Base-by-base conservation (phyloP, 2,888 invertebrate genomes). In the Drosophila picticornis region DNA sequence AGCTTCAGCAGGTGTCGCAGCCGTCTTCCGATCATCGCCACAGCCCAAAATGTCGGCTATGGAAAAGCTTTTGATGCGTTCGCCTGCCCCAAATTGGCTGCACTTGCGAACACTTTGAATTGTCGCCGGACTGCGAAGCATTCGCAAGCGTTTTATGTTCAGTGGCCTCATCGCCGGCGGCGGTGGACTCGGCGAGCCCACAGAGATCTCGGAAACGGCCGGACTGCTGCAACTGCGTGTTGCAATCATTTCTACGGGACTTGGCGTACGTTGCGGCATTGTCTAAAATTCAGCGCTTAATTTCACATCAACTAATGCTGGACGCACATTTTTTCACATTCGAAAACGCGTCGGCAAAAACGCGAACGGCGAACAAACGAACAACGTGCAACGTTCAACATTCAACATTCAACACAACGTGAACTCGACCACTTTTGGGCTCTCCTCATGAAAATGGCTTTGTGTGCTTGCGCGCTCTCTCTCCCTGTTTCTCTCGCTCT, bases 61-160 rank as follows among this genome's bases (percentile, higher is more conserved):
- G 61, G 97, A 97, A 93, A 98, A 98, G 92, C 97, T 97, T 93
- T 98, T 98, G 46, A 98, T 96, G 13, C 97, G 97, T 65, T 96
- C 95, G 36, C 95, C 88, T 1, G 62, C 55, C 0, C 38, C 62
- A 0, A 76, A 70, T 27, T 82, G 88, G 64, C 84, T 88, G 25
- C 91, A 87, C 58, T 90, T 91, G 43, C 83, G 81, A 1, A 50
- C 59, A 1, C 52, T 50, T 79, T 86, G 79, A 6, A 88, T 64
- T 19, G 73, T 67, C 19, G 57, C 60, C 31, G 88, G 90, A 55
- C 89, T 88, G 48, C 82, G 82, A 6, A 81, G 57, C 16, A 87
- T 36, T 5, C 89, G 77, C 59, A 89, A 22, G n/a, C 92, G 88
- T 72, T 92, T 92, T n/a, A 88, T 73, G 96, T 96, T 84, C 1